Base-by-base conservation (phyloP, 1,140 invertebrate species). In the Leptopilina clavipes region DNA sequence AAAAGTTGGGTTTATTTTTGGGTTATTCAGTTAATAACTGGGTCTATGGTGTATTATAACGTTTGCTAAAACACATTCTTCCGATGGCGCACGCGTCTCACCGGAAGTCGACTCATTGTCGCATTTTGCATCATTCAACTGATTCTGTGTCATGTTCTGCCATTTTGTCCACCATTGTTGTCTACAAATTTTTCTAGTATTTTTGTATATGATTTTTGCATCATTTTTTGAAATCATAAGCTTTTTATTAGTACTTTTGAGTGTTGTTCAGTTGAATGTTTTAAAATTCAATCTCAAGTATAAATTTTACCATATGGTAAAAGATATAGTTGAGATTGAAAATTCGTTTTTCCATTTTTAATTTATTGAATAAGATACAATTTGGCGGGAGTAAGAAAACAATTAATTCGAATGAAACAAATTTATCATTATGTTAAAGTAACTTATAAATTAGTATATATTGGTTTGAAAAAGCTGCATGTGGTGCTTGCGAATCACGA, bases 21-120 rank as follows among this genome's bases (percentile, higher is more conserved):
- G 59, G 22, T 65, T 22, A 65, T 22, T 22, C 25, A n/a, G 59
- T 31, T 7, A 7, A 11, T 37, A 8, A 6, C 3, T 6, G 9
- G 37, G 9, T 31, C 12, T 10, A n/a, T 25, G 25, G 12, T 65
- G 59, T 14, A 31, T 22, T 19, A 11, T 8, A 65, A 11, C 71
- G 44, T 12, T 40, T 37, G 52, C 14, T 59, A 43, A 48, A 52
- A 70, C 44, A 40, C 70, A 37, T 17, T 71, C 25, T 71, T 75
- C 74, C 74, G 74, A 37, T 70, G 65, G 59, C 37, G 56, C 74
- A 75, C 74, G 74, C 74, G 74, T 71, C 59, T 12, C 10, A 71
- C 65, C 74, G 74, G 74, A 75, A 75, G 54, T 48, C 56, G 43
- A 75, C 71, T 75, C 70, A 75, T 70, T 44, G 52, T 59, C 56